A percentile compares a stretch with the other conserved stretches of the same genome.
Conservation (phyloP, 2,888 invertebrate species). For the Agrochola lychnidis region DNA sequence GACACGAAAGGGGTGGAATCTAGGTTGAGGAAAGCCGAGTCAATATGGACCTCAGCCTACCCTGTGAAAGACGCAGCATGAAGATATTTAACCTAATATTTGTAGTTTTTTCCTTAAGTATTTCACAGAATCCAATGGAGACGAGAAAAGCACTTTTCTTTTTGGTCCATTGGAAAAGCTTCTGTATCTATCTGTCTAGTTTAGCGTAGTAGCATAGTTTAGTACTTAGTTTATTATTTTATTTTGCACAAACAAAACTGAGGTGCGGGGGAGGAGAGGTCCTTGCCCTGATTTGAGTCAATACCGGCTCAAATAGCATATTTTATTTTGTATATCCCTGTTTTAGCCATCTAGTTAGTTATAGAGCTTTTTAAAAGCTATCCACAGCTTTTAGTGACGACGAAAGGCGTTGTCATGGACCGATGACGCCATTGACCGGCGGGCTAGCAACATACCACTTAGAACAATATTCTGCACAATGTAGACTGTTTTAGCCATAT, state of each 20-base stretch:
- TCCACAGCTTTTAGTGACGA: background rate
- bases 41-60: constrained; percentile 13
- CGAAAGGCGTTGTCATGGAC: constrained; percentile 53
- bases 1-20: constrained; percentile 36
- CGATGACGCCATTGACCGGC: constrained; percentile 37
- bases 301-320: constrained; percentile 27
- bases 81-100: constrained; percentile 24
- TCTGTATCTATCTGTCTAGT: background rate
- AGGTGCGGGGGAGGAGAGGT: constrained; percentile 33
- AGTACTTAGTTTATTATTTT: constrained; percentile 14
- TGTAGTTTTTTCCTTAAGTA: constrained; percentile 12
- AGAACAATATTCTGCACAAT: constrained; percentile 3
- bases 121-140: constrained; percentile 22
- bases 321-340: background rate
- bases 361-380: constrained; percentile 23
- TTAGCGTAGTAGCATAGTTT: constrained; percentile 17
- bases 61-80: background rate
- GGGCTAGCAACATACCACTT: constrained; percentile 24
- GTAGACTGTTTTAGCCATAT: background rate
- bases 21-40: constrained; percentile 18
- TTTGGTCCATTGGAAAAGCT: background rate
- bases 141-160: background rate
- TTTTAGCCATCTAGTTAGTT: background rate
- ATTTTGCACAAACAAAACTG: constrained; percentile 32
- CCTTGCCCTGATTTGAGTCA: constrained; percentile 49